phyloP scores from a whole-genome alignment of 2,888 invertebrate species.

The Piscicola geometra region DNA sequence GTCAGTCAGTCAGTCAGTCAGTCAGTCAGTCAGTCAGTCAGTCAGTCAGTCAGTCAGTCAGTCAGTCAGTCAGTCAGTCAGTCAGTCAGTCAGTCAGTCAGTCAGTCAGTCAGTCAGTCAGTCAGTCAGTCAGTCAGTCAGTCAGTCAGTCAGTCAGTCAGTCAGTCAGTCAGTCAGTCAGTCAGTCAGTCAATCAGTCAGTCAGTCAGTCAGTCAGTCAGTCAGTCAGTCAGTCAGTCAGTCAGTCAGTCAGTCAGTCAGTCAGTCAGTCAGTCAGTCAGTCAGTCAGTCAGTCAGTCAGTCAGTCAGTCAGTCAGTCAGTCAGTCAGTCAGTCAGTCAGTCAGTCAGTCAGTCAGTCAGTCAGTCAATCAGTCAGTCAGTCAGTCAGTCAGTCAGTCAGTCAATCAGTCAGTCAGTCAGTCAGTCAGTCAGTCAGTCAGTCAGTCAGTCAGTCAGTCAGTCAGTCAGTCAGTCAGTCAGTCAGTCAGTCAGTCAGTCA shows the following conservation, averaged over 20 bases:
- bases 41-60: no score
- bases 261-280: conserved; percentile 22
- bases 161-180: conserved; percentile 39
- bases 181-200: no score
- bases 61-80: no score
- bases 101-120: no score
- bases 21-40: no score
- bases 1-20: no score
- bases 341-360: conserved; percentile 34
- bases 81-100: no score
- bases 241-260: conserved; percentile 32
- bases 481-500: conserved; percentile 28
- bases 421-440: conserved; percentile 24
- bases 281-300: conserved; percentile 35
- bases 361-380: no score
- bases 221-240: conserved; percentile 38
- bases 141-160: conserved; percentile 33
- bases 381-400: no score
- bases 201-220: conserved; percentile 40
- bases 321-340: conserved; percentile 38
- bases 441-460: conserved; percentile 29
- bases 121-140: no score
- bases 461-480: conserved; percentile 29
- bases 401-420: no score
- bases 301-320: conserved; percentile 38